A percentile compares a stretch with the other conserved stretches of the same genome.
Evolutionary conservation across 2,888 invertebrate species (phyloP).

Genomic region (Cantharis flavilabris): DNA sequence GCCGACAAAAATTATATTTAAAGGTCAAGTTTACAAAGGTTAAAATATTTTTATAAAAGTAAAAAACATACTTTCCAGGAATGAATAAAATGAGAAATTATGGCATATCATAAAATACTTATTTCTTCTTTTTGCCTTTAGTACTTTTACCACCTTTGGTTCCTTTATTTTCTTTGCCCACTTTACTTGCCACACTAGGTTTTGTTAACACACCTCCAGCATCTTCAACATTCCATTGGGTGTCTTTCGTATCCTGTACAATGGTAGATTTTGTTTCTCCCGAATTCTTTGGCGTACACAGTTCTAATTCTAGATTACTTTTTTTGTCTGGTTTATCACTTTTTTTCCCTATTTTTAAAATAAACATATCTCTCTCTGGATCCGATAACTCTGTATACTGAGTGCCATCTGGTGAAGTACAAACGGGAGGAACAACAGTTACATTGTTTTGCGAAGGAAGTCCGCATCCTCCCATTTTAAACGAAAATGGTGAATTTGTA

Average conservation of each 20-base stretch:
- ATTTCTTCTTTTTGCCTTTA: neutral
- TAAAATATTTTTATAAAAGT: neutral
- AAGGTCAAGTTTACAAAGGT: neutral
- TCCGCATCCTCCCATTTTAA: constrained; percentile 41
- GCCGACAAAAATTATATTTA: neutral
- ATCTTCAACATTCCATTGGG: constrained; percentile 68
- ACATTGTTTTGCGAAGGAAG: constrained; percentile 43
- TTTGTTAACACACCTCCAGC: neutral
- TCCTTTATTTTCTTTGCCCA: constrained; percentile 31
- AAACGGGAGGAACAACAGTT: constrained; percentile 55
- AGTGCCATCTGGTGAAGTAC: constrained; percentile 60
- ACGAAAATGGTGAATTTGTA: constrained; percentile 41
- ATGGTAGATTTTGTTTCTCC: constrained; percentile 58
- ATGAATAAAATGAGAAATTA: neutral
- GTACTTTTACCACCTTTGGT: neutral
- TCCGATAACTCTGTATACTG: constrained; percentile 64
- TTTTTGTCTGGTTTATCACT: constrained; percentile 72
- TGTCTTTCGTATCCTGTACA: constrained; percentile 67
- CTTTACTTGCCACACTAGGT: constrained; percentile 10
- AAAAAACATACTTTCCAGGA: neutral
- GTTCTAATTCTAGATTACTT: constrained; percentile 70
- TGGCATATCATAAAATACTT: neutral
- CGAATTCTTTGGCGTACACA: constrained; percentile 71
- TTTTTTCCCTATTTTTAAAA: constrained; percentile 76
- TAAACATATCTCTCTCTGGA: constrained; percentile 72